These are phyloP conservation scores for Geothlypis trichas DNA, from an alignment of 2,113 vertebrate species.

Conservation along the genomic window DNA sequence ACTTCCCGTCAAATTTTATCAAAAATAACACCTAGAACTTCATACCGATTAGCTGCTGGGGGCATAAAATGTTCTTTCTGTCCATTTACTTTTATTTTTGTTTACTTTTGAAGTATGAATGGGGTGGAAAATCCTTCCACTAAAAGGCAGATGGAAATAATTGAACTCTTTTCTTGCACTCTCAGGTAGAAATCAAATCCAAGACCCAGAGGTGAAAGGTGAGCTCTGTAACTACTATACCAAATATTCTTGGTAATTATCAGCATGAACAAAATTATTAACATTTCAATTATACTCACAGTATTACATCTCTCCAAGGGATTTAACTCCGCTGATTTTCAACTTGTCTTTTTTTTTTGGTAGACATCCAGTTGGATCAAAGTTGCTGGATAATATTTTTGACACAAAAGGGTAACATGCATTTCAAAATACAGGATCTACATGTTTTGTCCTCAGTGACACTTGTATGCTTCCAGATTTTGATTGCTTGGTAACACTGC, in stretches of 20 bases:
- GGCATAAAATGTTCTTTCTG: constrained; percentile 16
- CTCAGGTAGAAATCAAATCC: constrained; percentile 73
- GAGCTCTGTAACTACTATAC: constrained; percentile 64
- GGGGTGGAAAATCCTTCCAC: constrained; percentile 39
- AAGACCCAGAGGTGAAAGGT: constrained; percentile 69
- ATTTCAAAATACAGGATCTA: constrained; percentile 69
- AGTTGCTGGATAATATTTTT: constrained; percentile 75
- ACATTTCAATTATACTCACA: constrained; percentile 64
- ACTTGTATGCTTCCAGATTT: constrained; percentile 71
- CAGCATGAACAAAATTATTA: constrained; percentile 73
- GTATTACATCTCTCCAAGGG: constrained; percentile 70
- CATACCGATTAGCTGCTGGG: neutral
- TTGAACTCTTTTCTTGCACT: constrained; percentile 58
- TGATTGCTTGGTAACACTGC: constrained; percentile 70
- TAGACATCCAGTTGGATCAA: constrained; percentile 76
- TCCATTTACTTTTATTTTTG: constrained; percentile 50
- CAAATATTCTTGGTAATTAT: constrained; percentile 75
- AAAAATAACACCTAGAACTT: neutral
- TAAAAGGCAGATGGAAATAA: constrained; percentile 55
- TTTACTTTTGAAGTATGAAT: constrained; percentile 54
- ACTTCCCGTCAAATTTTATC: neutral
- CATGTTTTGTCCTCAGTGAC: constrained; percentile 65
- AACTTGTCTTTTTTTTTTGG: constrained; percentile 63
- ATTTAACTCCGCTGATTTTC: constrained; percentile 77
- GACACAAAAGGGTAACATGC: constrained; percentile 68